phyloP scores from a whole-genome alignment of 2,888 invertebrate genomes.

The Drosophila paramelanica region DNA sequence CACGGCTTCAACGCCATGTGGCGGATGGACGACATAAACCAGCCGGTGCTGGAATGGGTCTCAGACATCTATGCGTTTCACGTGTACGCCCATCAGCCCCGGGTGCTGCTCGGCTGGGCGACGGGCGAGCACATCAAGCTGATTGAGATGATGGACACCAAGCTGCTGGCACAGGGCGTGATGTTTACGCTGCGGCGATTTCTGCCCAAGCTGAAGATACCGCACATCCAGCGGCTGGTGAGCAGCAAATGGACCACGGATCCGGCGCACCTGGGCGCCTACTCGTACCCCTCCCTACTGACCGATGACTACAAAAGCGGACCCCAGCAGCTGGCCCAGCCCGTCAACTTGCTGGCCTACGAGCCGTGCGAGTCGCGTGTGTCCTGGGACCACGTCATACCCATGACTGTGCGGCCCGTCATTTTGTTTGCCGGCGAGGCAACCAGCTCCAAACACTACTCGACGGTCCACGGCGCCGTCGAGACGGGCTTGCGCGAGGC shows the following conservation, averaged over 20 bases:
- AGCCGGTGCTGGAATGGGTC: slow-evolving; percentile 86
- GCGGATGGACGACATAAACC: slow-evolving; percentile 85
- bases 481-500: slow-evolving; percentile 90
- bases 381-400: neutral
- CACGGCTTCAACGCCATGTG: slow-evolving; percentile 87
- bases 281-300: slow-evolving; percentile 87
- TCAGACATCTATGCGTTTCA: slow-evolving; percentile 88
- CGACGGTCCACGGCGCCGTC: slow-evolving; percentile 90
- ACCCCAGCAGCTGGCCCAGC: slow-evolving; percentile 86
- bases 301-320: slow-evolving; percentile 86
- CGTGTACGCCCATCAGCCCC: slow-evolving; percentile 87
- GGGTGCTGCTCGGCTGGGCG: slow-evolving; percentile 88
- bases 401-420: slow-evolving; percentile 84
- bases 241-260: slow-evolving; percentile 88
- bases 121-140: slow-evolving; percentile 87
- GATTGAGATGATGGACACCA: slow-evolving; percentile 87
- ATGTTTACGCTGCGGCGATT: slow-evolving; percentile 71
- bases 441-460: slow-evolving; percentile 87
- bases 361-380: neutral
- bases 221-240: slow-evolving; percentile 58
- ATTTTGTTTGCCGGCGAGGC: slow-evolving; percentile 89
- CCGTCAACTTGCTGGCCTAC: slow-evolving; percentile 73
- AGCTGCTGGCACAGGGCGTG: slow-evolving; percentile 76
- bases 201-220: slow-evolving; percentile 57
- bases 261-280: slow-evolving; percentile 87